These are phyloP conservation scores for Apodemia mormo DNA, from an alignment of 2,888 invertebrate genomes.

Conservation along the genomic window DNA sequence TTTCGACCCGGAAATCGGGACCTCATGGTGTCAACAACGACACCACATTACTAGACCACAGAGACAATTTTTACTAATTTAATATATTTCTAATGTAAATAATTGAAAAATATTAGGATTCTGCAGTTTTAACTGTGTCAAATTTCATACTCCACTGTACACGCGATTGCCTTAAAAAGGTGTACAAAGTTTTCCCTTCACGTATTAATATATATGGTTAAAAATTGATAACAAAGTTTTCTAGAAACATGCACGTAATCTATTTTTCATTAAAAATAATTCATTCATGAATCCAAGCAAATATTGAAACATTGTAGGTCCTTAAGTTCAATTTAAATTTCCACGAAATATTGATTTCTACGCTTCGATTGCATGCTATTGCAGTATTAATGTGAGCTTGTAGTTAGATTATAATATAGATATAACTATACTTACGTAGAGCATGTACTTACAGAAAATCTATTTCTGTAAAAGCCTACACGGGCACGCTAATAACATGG, in stretches of 20 bases:
- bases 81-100: no score
- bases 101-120: no score
- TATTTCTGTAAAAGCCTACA: slow-evolving; percentile 28
- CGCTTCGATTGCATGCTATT: slow-evolving; percentile 28
- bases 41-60: no score
- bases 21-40: no score
- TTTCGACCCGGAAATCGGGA: no score
- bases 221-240: no score
- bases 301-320: neutral
- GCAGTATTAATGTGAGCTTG: slow-evolving; percentile 26
- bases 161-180: no score
- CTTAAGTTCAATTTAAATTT: slow-evolving; percentile 7
- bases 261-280: neutral
- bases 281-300: neutral
- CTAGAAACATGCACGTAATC: neutral
- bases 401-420: slow-evolving; percentile 14
- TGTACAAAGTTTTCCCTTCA: no score
- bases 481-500: slow-evolving; percentile 17
- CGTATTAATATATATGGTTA: no score
- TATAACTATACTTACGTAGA: slow-evolving; percentile 3
- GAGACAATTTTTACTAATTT: no score
- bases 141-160: no score
- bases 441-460: slow-evolving; percentile 26
- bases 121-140: no score
- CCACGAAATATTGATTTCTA: slow-evolving; percentile 29